phyloP scores from a whole-genome alignment of 1,140 invertebrate species.

The Drosophila pseudoananassae region DNA sequence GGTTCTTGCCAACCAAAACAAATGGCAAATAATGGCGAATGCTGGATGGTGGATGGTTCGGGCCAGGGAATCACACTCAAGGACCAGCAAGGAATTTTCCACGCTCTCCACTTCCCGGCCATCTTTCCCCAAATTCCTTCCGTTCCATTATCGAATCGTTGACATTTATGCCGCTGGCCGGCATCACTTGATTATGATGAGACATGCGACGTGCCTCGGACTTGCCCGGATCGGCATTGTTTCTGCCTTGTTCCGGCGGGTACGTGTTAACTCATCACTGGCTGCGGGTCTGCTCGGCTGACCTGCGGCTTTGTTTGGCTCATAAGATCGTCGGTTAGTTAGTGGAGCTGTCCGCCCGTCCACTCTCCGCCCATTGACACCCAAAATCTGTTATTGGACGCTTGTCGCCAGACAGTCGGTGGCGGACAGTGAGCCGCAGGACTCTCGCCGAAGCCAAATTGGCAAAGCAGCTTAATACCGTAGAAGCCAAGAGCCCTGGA shows the following conservation, averaged over 20 bases:
- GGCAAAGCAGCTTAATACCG: constrained; percentile 76
- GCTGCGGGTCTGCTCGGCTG: constrained; percentile 26
- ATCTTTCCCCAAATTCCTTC: constrained; percentile 18
- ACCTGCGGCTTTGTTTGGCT: constrained; percentile 70
- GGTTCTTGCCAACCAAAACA: constrained; percentile 58
- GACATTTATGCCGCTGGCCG: constrained; percentile 79
- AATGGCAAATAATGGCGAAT: constrained; percentile 67
- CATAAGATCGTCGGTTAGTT: constrained; percentile 69
- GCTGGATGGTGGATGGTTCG: constrained; percentile 16
- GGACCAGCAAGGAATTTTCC: constrained; percentile 66
- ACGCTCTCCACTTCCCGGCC: constrained; percentile 31
- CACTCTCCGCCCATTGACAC: background rate
- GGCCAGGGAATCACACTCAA: constrained; percentile 34
- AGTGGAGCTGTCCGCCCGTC: constrained; percentile 22
- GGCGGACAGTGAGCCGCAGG: constrained; percentile 22
- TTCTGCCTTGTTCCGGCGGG: constrained; percentile 16
- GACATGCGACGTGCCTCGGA: constrained; percentile 52
- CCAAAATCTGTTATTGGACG: background rate
- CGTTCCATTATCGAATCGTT: constrained; percentile 79
- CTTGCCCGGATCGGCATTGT: constrained; percentile 9
- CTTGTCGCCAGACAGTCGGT: constrained; percentile 18
- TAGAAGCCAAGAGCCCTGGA: constrained; percentile 66
- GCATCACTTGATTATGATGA: constrained; percentile 75
- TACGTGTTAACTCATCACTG: constrained; percentile 74
- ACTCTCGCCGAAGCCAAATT: constrained; percentile 46